Evolutionary conservation across 2,113 vertebrate species (phyloP), one percentile per base, ranked within the genome.

Genomic region (Herpetotheres cachinnans): DNA sequence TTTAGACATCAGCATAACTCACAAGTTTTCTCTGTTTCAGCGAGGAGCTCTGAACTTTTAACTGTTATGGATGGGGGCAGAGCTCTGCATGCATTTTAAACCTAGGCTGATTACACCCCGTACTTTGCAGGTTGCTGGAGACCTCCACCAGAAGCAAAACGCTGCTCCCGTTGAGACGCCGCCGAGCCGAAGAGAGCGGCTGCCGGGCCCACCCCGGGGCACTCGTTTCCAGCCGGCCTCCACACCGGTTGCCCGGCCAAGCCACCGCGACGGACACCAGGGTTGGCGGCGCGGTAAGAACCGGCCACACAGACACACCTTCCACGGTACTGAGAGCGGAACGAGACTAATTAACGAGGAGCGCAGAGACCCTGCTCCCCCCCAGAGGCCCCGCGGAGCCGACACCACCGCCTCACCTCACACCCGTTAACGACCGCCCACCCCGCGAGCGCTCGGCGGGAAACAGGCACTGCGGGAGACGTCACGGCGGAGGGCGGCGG

Each of bases 31-130:
- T 3, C 10, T 7, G 3, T 9, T 25, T 5, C 36, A 16, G 4
- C 0, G 13, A 27, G 3, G 52, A 17, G 20, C 10, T 8, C 6
- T 10, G 8, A 50, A 12, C 27, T 7, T 4, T 20, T 14, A 24
- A 19, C 3, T 4, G 25, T 38, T 13, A 6, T 0, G 4, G 9
- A 16, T 1, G 7, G 6, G 9, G n/a, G 2, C 9, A n/a, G 3
- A 54, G 8, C 42, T 42, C 42, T n/a, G n/a, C n/a, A n/a, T n/a
- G n/a, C n/a, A 6, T 10, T 55, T 42, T 18, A 13, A 17, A 34
- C 38, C 25, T 10, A 5, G 9, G 25, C 30, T 3, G 24, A 16
- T 2, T 1, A 6, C 38, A 2, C 16, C 25, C 38, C 24, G 24
- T 9, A 1, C 36, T 26, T 34, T 3, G 2, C 6, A 22, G 49